A percentile compares a stretch with the other conserved stretches of the same genome.
Evolutionary conservation across 2,888 invertebrate species (phyloP).

Genomic region (Mythimna loreyi): DNA sequence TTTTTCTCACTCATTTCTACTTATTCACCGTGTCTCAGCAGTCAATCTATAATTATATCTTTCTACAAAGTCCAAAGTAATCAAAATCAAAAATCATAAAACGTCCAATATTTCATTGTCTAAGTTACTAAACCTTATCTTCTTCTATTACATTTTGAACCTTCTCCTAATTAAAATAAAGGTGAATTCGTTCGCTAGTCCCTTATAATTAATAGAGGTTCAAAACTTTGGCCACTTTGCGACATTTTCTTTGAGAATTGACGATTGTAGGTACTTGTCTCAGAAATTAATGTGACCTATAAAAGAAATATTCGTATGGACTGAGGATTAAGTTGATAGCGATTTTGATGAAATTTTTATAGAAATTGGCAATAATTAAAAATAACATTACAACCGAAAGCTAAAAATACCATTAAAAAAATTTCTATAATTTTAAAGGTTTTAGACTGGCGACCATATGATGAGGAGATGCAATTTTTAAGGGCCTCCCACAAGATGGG

Average conservation of each 20-base stretch:
- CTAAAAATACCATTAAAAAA: too few relatives aligned
- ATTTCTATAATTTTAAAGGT: too few relatives aligned
- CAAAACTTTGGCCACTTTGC: constrained; percentile 57
- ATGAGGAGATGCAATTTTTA: too few relatives aligned
- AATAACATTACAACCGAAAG: too few relatives aligned
- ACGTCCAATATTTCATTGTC: constrained; percentile 32
- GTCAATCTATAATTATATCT: not conserved
- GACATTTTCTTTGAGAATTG: constrained; percentile 57
- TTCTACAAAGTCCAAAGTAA: constrained; percentile 17
- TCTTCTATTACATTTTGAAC: constrained; percentile 42
- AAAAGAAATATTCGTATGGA: constrained; percentile 51
- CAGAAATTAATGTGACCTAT: constrained; percentile 69
- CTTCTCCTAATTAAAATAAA: constrained; percentile 43
- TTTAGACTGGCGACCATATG: too few relatives aligned
- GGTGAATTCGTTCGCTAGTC: constrained; percentile 38
- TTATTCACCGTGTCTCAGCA: not conserved
- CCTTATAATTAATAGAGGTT: constrained; percentile 57
- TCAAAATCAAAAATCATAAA: constrained; percentile 24
- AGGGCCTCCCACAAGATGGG: too few relatives aligned
- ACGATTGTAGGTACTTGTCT: constrained; percentile 61
- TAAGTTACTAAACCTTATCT: constrained; percentile 16
- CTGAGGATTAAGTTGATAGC: constrained; percentile 38
- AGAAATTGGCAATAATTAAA: too few relatives aligned
- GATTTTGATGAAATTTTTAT: constrained; percentile 8
- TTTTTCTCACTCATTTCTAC: not conserved